Evolutionary conservation across 2,888 invertebrate genomes (phyloP), one percentile per base, ranked within the genome.

Genomic region (Julus scanicus): DNA sequence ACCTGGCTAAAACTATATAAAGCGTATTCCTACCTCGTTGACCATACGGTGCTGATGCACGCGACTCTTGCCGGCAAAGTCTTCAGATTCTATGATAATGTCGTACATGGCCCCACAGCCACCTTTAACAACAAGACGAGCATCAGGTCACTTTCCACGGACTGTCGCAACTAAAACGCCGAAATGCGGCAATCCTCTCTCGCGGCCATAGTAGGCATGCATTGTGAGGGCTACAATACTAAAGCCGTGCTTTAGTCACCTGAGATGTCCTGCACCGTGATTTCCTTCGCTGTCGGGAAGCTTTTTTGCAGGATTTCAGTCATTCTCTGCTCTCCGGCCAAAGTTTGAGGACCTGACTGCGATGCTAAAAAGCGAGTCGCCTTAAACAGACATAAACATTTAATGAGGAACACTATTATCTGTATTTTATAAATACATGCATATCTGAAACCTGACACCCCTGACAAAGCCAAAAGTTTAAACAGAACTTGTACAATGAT

Each of bases 71-170:
- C 87, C 88, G 44, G 86, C 63, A 39, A 89, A 89, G 40, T 89
- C 89, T 39, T 20, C 57, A 17, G 89, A 63, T 83, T 88, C 88
- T 17, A 89, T 85, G 3, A 86, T 44, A 49, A 89, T 83, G 39
- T 89, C 89, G 80, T 89, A 89, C 89, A 89, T 89, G 11, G 89
- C 89, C 29, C 89, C 89, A 86, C 89, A 89, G 20, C 89, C 89
- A 86, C 89, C 89, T 89, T 53, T 13, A 83, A 88, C 44, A 39
- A 84, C 84, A 40, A 40, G 44, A 84, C 37, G 44, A 84, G 44
- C 84, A 84, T 44, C 40, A 84, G 17, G 84, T 48, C 40, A 48
- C 84, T 37, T 48, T 84, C 29, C 40, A 44, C n/a, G 40, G 84
- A 29, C 37, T 8, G 15, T 17, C 40, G 37, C 37, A 84, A 84